These are phyloP conservation scores for Myoxocephalus aenaeus DNA, from an alignment of 2,797 vertebrate genomes.

Conservation along the genomic window DNA sequence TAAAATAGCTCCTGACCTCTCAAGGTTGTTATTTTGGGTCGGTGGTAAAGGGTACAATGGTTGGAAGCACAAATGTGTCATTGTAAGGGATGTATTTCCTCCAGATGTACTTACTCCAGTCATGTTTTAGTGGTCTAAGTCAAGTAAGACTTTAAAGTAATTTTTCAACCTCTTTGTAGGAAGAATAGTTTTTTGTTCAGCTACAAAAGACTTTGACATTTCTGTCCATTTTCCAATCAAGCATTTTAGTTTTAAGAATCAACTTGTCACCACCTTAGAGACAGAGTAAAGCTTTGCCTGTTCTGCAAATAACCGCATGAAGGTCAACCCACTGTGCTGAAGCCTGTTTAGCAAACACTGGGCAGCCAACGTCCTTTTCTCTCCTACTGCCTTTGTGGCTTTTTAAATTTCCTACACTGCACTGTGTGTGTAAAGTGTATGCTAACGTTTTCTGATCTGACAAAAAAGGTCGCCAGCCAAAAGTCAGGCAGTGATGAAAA, in stretches of 20 bases:
- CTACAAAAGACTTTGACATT: constrained; percentile 1
- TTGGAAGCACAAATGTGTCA: constrained; percentile 30
- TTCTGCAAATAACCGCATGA: constrained; percentile 29
- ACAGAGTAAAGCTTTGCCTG: neutral
- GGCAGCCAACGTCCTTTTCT: constrained; percentile 1
- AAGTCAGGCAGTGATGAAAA: constrained; percentile 24
- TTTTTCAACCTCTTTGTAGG: neutral
- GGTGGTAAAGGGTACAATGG: constrained; percentile 29
- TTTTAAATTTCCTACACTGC: neutral
- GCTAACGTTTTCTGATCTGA: neutral
- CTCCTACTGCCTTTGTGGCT: neutral
- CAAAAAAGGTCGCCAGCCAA: constrained; percentile 29
- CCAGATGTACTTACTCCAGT: neutral
- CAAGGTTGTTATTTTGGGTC: constrained; percentile 37
- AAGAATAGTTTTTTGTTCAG: neutral
- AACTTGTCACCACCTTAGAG: constrained; percentile 24
- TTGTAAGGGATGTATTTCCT: neutral
- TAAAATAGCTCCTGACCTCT: constrained; percentile 1
- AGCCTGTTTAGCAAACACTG: constrained; percentile 3
- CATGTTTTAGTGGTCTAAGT: neutral
- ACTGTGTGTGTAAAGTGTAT: neutral
- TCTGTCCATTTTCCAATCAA: neutral
- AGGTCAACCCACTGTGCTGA: constrained; percentile 1
- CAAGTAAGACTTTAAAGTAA: neutral
- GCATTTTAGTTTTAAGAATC: constrained; percentile 16